Base-by-base conservation (phyloP, 2,113 vertebrate species). In the Centropristis striata region DNA sequence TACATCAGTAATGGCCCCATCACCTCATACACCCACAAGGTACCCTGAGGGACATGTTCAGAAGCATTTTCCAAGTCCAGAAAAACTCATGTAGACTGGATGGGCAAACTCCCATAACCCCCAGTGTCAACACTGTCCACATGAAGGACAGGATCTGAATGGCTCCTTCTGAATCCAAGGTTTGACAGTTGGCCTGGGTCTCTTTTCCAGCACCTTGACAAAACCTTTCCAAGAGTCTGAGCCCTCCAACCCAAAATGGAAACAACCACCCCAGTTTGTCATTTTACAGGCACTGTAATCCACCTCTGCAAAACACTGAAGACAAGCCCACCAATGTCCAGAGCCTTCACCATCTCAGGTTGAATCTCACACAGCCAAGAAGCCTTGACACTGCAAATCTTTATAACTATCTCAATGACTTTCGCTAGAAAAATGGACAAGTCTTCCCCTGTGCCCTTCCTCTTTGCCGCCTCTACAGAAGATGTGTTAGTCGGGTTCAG, bases 391-490 rank as follows among this genome's bases (percentile, higher is more conserved):
- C 13, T 9, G 46, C 3, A 44, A 32, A 64, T 47, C 37, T 12
- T 64, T 66, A 20, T 47, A 47, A 47, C 51, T 37, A 66, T 8
- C 23, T 23, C 18, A 20, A 47, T 44, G 42, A 67, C n/a, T n/a
- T 49, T 50, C 0, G 0, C 16, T 5, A 36, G 1, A 46, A 13
- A 75, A 55, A 78, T 21, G 10, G 27, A 54, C 4, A 50, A 58
- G 25, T 36, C 49, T 50, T 72, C 36, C 53, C 47, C 23, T 59
- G 41, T 66, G 32, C 16, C 39, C 41, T 71, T 14, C 12, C 54
- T 58, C 42, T 65, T 23, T 54, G 39, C 20, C 49, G 57, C 21
- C 10, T n/a, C 28, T 16, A 47, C 3, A 6, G 13, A 50, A 2
- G 39, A 50, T 32, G 36, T 39, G 8, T 64, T 28, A 47, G 2